Conservation (phyloP, 2,888 invertebrate species). For the Blastobasis adustella region DNA sequence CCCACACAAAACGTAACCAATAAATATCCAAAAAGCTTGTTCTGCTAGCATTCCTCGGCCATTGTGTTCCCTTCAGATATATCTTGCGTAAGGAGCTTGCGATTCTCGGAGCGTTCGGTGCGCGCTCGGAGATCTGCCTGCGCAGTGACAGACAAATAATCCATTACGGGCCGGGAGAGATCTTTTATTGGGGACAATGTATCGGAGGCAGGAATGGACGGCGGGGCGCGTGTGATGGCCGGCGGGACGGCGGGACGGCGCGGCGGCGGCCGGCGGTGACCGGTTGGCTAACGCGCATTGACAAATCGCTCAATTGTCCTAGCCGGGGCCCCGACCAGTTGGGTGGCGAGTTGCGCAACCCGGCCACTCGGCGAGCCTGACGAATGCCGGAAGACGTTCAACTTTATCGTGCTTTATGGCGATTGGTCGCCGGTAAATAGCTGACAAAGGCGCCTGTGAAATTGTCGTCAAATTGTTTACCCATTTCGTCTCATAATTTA, state of each 20-base stretch:
- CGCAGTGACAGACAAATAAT: constrained; percentile 53
- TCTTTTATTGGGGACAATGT: constrained; percentile 41
- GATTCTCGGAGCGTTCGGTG: constrained; percentile 32
- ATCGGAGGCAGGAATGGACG: constrained; percentile 44
- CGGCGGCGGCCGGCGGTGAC: constrained; percentile 36
- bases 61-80: constrained; percentile 67
- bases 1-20: constrained; percentile 72
- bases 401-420: constrained; percentile 61
- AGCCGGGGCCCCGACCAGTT: constrained; percentile 45
- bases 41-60: constrained; percentile 62
- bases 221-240: constrained; percentile 27
- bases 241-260: constrained; percentile 34
- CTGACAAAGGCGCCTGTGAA: constrained; percentile 34
- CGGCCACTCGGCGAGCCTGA: constrained; percentile 44
- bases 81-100: constrained; percentile 66
- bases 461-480: constrained; percentile 18
- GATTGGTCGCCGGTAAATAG: constrained; percentile 49
- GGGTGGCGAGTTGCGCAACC: constrained; percentile 58
- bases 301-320: constrained; percentile 73
- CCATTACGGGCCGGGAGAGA: constrained; percentile 48
- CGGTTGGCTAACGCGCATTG: constrained; percentile 62
- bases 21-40: constrained; percentile 74
- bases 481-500: constrained; percentile 5
- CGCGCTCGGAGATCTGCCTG: constrained; percentile 51
- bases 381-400: constrained; percentile 64